Conservation (phyloP, 2,888 invertebrate genomes). For the Lepidocyrtoides sp. region DNA sequence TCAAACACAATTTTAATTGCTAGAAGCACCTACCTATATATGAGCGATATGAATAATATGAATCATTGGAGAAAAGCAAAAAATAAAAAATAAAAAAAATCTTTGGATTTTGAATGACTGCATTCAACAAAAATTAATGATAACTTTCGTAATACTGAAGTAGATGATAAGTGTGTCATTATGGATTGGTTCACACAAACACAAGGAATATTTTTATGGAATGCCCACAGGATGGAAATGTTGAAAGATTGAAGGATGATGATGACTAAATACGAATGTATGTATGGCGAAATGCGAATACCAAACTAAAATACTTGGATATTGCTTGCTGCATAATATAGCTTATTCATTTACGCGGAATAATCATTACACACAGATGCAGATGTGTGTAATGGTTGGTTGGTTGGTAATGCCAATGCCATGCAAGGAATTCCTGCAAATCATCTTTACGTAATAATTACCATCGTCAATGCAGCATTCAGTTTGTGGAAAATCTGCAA, state of each 20-base stretch:
- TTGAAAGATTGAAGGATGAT: not conserved
- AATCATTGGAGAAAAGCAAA: not conserved
- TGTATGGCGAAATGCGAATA: conserved; percentile 2
- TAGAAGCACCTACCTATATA: not conserved
- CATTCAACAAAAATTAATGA: not conserved
- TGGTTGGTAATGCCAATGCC: not conserved
- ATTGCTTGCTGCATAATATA: not conserved
- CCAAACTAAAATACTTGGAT: not conserved
- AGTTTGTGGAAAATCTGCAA: conserved; percentile 67
- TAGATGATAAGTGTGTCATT: conserved; percentile 25
- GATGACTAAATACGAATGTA: not conserved
- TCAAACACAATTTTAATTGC: conserved; percentile 33
- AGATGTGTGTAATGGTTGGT: too few species aligned
- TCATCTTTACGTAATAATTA: conserved; percentile 62
- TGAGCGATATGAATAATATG: not conserved
- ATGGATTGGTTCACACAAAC: not conserved
- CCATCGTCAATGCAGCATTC: not conserved
- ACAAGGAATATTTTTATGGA: conserved; percentile 31
- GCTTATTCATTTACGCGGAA: conserved; percentile 7
- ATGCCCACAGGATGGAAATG: conserved; percentile 44
- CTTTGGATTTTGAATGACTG: not conserved
- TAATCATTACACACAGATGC: not conserved
- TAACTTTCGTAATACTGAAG: not conserved
- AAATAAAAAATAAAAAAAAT: too few species aligned
- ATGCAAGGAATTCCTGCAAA: conserved; percentile 59